Conservation (phyloP, 2,888 invertebrate genomes). For the Orchesellides sinensis region DNA sequence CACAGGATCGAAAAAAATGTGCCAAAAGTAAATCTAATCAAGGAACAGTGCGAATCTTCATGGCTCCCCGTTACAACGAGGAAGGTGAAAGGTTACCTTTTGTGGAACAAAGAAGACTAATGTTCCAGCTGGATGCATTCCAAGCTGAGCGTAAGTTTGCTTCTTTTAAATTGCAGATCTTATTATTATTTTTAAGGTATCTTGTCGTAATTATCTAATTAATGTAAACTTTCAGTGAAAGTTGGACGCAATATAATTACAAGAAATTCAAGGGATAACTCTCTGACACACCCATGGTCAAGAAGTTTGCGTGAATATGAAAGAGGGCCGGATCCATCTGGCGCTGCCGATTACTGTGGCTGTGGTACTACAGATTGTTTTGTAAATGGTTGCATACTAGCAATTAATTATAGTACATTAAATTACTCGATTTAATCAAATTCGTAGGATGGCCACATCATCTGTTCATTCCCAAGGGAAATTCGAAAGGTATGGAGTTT, state of each 20-base stretch:
- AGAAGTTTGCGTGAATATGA: conserved; percentile 24
- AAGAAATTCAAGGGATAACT: conserved; percentile 23
- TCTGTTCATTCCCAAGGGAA: conserved; percentile 84
- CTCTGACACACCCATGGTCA: conserved; percentile 34
- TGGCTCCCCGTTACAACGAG: conserved; percentile 66
- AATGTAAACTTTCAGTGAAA: conserved; percentile 22
- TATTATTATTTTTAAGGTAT: background rate
- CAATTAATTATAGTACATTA: background rate
- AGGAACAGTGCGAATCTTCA: conserved; percentile 60
- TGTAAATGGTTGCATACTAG: background rate
- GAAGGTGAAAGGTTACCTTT: conserved; percentile 40
- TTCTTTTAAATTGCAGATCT: no score
- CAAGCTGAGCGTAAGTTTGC: conserved; percentile 24
- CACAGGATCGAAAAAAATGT: conserved; percentile 47
- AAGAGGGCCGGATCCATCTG: conserved; percentile 26
- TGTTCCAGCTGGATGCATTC: conserved; percentile 64
- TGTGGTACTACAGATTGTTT: conserved; percentile 31
- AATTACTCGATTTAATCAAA: no score
- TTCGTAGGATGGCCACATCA: conserved; percentile 76
- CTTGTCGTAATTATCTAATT: background rate
- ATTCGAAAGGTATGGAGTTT: conserved; percentile 78
- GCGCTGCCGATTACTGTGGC: conserved; percentile 48
- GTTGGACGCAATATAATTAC: conserved; percentile 47
- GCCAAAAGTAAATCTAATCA: conserved; percentile 47
- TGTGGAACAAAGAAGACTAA: conserved; percentile 42